Conservation (phyloP, 2,888 invertebrate genomes). For the Toxonevra muliebris region DNA sequence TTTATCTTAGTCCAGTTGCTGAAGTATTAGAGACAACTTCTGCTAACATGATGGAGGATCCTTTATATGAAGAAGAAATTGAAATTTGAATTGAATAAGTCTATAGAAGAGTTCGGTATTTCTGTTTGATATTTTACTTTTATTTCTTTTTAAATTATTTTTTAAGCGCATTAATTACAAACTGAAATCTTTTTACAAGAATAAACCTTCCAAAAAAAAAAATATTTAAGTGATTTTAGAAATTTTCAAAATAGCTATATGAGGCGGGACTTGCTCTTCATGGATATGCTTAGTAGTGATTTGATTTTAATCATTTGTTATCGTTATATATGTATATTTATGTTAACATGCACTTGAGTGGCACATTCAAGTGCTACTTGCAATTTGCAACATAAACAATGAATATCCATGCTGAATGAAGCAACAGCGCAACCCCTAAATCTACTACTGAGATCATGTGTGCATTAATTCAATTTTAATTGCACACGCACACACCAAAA, state of each 20-base stretch:
- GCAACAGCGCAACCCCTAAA: neutral
- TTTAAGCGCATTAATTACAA: too few relatives aligned
- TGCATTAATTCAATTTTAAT: constrained; percentile 29
- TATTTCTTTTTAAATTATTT: too few relatives aligned
- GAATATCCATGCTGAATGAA: too few relatives aligned
- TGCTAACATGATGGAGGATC: constrained; percentile 42
- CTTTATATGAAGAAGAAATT: constrained; percentile 57
- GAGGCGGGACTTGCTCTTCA: too few relatives aligned
- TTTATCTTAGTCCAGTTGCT: constrained; percentile 5
- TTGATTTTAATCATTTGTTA: too few relatives aligned
- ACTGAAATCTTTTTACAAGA: too few relatives aligned
- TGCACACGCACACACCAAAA: constrained; percentile 8
- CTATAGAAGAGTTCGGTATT: neutral
- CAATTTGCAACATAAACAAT: constrained; percentile 19
- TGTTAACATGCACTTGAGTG: neutral
- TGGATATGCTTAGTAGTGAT: too few relatives aligned
- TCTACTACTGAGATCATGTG: constrained; percentile 7
- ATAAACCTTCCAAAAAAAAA: too few relatives aligned
- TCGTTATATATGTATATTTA: too few relatives aligned
- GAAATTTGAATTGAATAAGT: constrained; percentile 30
- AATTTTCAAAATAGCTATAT: too few relatives aligned
- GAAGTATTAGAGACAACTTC: constrained; percentile 12
- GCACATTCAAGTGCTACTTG: constrained; percentile 16
- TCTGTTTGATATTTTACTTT: too few relatives aligned
- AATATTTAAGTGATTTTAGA: too few relatives aligned